phyloP scores from a whole-genome alignment of 2,797 vertebrate species.

The Brachyrhaphis roseni region DNA sequence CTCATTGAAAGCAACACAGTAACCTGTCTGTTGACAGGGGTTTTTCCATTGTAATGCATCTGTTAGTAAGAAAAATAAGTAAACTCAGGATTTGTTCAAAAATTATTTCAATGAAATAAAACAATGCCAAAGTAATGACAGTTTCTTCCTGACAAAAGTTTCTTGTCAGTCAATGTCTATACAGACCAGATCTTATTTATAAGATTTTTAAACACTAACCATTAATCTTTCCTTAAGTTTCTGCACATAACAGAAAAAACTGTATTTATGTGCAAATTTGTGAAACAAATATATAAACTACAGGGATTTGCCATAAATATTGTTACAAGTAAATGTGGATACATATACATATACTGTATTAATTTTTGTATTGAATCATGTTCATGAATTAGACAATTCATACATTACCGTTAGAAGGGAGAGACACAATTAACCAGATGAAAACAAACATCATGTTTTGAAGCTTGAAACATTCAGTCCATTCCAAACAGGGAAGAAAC shows the following conservation, averaged over 20 bases:
- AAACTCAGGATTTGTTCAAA: not conserved
- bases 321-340: not conserved
- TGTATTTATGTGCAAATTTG: not conserved
- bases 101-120: not conserved
- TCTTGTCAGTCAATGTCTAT: not conserved
- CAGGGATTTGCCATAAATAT: not conserved
- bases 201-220: not conserved
- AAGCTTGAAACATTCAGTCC: not conserved
- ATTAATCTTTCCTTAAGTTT: not conserved
- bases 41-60: rapidly evolving
- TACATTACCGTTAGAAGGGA: slow-evolving; percentile 34
- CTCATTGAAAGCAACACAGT: slow-evolving; percentile 26
- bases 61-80: slow-evolving; percentile 6
- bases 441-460: slow-evolving; percentile 45
- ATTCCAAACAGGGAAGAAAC: not conserved
- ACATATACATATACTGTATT: not conserved
- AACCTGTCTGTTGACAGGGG: rapidly evolving
- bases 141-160: not conserved
- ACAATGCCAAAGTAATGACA: not conserved
- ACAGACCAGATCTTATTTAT: not conserved
- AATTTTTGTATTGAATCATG: not conserved
- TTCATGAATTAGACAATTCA: not conserved
- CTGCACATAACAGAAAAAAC: no score
- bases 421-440: slow-evolving; percentile 36
- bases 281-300: not conserved